These are phyloP conservation scores for Chymomyza fuscimana DNA, from an alignment of 2,888 invertebrate genomes.

Conservation along the genomic window DNA sequence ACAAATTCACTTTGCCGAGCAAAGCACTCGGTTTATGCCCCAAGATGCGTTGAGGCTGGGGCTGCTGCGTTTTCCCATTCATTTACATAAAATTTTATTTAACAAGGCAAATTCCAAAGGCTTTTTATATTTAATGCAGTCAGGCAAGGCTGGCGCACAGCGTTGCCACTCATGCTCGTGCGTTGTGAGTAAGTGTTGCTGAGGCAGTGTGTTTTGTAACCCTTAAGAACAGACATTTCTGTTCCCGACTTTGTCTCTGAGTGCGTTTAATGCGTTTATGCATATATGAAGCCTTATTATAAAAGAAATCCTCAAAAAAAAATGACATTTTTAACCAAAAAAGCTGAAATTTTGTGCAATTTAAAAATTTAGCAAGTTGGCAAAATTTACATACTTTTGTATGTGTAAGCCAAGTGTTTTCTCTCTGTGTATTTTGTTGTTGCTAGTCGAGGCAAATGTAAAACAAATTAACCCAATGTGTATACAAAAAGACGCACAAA, in stretches of 20 bases:
- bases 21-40: not conserved
- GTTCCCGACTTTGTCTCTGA: conserved; percentile 6
- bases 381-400: conserved; percentile 64
- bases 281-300: conserved; percentile 59
- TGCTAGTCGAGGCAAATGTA: conserved; percentile 6
- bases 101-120: conserved; percentile 41
- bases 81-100: conserved; percentile 49
- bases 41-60: not conserved
- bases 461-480: conserved; percentile 60
- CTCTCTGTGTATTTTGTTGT: not conserved
- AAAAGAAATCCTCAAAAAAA: conserved; percentile 40
- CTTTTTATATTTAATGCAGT: conserved; percentile 43
- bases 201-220: not conserved
- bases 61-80: conserved; percentile 24
- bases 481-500: conserved; percentile 13
- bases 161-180: not conserved
- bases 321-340: not conserved
- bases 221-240: not conserved
- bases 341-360: not conserved
- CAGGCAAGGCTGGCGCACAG: not conserved
- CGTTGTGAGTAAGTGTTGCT: not conserved
- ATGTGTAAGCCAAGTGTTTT: conserved; percentile 21
- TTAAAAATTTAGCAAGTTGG: not conserved
- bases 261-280: conserved; percentile 40
- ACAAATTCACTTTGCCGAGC: conserved; percentile 18